phyloP scores from a whole-genome alignment of 2,888 invertebrate species.

The Apeira syringaria region DNA sequence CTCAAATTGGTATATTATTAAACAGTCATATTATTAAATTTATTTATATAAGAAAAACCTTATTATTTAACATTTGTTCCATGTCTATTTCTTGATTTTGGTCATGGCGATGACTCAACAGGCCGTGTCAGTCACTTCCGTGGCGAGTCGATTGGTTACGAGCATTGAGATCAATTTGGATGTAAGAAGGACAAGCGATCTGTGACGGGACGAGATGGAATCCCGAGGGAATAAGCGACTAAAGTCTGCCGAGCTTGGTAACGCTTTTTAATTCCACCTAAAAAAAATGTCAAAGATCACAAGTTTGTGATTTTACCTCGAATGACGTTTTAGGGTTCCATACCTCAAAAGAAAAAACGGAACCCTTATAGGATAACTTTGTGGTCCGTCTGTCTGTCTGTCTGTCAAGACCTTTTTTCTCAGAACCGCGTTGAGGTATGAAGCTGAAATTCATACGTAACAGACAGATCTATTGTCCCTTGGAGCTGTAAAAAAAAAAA shows the following conservation, averaged over 20 bases:
- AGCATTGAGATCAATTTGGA: conserved; percentile 79
- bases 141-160: conserved; percentile 73
- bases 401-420: too few species aligned
- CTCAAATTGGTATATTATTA: too few species aligned
- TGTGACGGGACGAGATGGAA: conserved; percentile 67
- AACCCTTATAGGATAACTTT: too few species aligned
- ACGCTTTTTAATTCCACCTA: conserved; percentile 36
- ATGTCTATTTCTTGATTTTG: conserved; percentile 1
- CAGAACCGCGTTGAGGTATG: too few species aligned
- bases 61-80: not conserved
- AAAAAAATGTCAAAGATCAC: conserved; percentile 22
- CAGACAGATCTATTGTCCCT: too few species aligned
- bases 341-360: too few species aligned
- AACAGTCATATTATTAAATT: too few species aligned
- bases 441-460: too few species aligned
- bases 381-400: too few species aligned
- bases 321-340: too few species aligned
- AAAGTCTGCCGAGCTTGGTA: conserved; percentile 45
- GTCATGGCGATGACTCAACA: conserved; percentile 39
- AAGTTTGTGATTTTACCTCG: conserved; percentile 3
- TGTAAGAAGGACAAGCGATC: conserved; percentile 55
- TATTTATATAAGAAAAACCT: too few species aligned
- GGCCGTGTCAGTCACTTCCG: conserved; percentile 61
- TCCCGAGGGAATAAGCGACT: conserved; percentile 61
- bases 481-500: too few species aligned